Evolutionary conservation across 2,113 vertebrate species (phyloP).

Genomic region (Phylloscopus trochiloides): DNA sequence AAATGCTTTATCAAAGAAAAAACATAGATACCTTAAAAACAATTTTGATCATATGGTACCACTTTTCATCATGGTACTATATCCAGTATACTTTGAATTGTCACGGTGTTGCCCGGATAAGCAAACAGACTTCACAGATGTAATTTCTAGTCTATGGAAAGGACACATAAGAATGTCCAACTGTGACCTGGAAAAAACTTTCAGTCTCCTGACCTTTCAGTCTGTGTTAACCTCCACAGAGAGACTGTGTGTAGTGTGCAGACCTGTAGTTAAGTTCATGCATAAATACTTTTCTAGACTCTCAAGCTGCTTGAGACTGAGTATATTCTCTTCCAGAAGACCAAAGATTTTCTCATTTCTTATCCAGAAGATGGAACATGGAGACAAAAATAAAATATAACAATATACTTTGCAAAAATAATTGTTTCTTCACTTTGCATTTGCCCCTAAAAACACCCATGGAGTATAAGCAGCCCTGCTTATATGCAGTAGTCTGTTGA

Average conservation of each 20-base stretch:
- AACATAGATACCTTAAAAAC: neutral
- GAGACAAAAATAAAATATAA: neutral
- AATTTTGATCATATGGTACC: neutral
- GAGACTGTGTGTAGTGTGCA: neutral
- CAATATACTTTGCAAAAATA: neutral
- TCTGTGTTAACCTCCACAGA: neutral
- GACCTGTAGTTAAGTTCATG: neutral
- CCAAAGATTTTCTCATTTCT: neutral
- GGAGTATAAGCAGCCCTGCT: neutral
- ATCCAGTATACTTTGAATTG: neutral
- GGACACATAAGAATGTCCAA: neutral
- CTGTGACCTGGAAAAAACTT: neutral
- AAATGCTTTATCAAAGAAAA: neutral
- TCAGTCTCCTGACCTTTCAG: neutral
- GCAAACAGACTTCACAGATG: neutral
- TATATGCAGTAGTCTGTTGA: neutral
- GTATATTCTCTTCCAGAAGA: neutral
- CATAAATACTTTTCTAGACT: neutral
- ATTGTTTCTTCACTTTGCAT: neutral
- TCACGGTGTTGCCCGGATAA: neutral
- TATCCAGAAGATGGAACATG: neutral
- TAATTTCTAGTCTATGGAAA: neutral
- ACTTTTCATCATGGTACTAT: neutral
- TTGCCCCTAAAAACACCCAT: neutral
- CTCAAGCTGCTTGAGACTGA: neutral